Base-by-base conservation (phyloP, 2,888 invertebrate species). In the Platerodrilus igneus region DNA sequence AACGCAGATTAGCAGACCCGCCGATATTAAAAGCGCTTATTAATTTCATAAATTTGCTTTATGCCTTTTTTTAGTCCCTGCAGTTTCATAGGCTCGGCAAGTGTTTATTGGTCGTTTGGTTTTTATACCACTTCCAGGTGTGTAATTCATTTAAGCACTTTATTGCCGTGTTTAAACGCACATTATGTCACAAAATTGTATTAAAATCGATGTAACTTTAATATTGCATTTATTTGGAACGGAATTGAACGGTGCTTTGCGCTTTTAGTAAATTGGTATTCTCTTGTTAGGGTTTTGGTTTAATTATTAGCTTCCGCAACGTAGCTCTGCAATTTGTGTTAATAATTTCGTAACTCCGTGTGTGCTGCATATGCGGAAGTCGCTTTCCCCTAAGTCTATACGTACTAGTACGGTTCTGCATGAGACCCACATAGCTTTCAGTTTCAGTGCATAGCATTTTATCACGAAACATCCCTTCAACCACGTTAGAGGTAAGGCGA, bases 41-140 rank as follows among this genome's bases (percentile, higher is more conserved):
- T 63, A 62, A 63, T 62, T 62, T 59, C 58, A 60, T 62, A 62
- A 63, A 63, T 60, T 60, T 54, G 53, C 23, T 32, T 47, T 45
- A 41, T 36, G 28, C 23, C 29, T 38, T 36, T 45, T n/a, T 41
- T 40, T 36, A 45, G 32, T 40, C 21, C 29, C 29, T 29, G 33
- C 35, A 31, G 18, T 21, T 35, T 38, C 35, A 37, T 18, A 23
- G 32, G 33, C 17, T 13, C 16, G 29, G 37, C 28, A 37, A 42
- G 37, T 42, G 42, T 42, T 42, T 42, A 42, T 37, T 28, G 37
- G 33, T 37, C 33, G 37, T 42, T 42, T 31, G 37, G 25, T 37
- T 42, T 42, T 42, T 42, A 42, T 32, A 26, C 10, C 32, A 17
- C 27, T 37, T 38, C 32, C 39, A 39, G 37, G 33, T 33, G 33